phyloP scores from a whole-genome alignment of 2,797 vertebrate genomes.

The Lycodopsis pacificus region DNA sequence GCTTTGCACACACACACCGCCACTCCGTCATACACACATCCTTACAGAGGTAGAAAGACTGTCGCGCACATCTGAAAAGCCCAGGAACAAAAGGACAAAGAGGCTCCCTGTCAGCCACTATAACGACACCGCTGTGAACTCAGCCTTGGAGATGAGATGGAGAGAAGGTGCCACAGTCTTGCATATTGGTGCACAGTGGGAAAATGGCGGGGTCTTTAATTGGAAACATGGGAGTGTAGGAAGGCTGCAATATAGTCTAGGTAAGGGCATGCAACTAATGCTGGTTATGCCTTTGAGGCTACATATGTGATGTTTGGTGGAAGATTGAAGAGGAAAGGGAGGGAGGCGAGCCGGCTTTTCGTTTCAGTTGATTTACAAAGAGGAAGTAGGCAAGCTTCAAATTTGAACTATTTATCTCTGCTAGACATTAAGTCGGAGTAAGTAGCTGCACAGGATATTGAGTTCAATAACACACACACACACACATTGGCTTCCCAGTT shows the following conservation, averaged over 20 bases:
- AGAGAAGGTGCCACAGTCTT: conserved; percentile 23
- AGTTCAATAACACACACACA: conserved; percentile 34
- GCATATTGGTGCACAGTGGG: conserved; percentile 37
- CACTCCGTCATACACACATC: conserved; percentile 24
- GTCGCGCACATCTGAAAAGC: conserved; percentile 37
- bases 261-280: conserved; percentile 37
- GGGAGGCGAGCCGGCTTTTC: conserved; percentile 28
- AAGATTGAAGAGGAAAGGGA: conserved; percentile 15
- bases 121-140: conserved; percentile 40
- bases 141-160: conserved; percentile 40
- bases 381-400: conserved; percentile 53
- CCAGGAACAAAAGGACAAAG: conserved; percentile 51
- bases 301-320: conserved; percentile 15
- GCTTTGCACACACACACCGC: conserved; percentile 7
- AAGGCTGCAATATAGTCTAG: conserved; percentile 47
- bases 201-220: conserved; percentile 53
- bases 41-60: conserved; percentile 38
- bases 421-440: conserved; percentile 63
- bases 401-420: conserved; percentile 74
- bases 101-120: conserved; percentile 42
- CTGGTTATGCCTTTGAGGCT: conserved; percentile 30
- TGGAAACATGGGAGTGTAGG: conserved; percentile 39
- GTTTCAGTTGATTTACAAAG: conserved; percentile 46
- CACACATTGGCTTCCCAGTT: conserved; percentile 45
- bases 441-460: conserved; percentile 57